Percentiles rank a stretch among this genome's conserved stretches.
phyloP scores from a whole-genome alignment of 2,888 invertebrate genomes.

The Caradrina kadenii region DNA sequence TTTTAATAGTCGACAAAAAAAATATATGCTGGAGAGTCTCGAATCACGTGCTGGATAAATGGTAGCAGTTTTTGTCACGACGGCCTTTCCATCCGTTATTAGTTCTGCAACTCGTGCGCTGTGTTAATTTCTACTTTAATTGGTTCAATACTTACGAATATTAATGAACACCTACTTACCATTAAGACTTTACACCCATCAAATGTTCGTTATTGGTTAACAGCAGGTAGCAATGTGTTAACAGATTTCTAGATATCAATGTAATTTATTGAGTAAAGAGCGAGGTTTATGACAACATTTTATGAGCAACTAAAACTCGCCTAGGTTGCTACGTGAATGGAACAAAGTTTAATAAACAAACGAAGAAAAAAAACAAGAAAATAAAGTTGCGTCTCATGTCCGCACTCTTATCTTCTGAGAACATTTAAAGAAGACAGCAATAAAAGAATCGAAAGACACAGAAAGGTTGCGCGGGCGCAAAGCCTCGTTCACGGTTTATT shows the following conservation, averaged over 20 bases:
- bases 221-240: constrained; percentile 21
- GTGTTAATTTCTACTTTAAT: constrained; percentile 6
- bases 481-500: constrained; percentile 48
- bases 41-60: too few species aligned
- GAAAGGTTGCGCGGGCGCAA: constrained; percentile 25
- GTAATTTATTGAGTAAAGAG: constrained; percentile 38
- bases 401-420: constrained; percentile 27
- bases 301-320: constrained; percentile 15
- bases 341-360: background rate
- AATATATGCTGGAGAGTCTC: too few species aligned
- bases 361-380: background rate
- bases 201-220: constrained; percentile 18
- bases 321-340: constrained; percentile 5
- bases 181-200: constrained; percentile 4
- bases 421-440: constrained; percentile 49
- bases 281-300: constrained; percentile 43
- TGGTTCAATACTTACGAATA: background rate
- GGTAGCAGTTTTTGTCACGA: too few species aligned
- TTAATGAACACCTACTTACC: constrained; percentile 23
- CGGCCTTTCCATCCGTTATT: too few species aligned
- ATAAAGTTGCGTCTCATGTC: constrained; percentile 16
- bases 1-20: too few species aligned
- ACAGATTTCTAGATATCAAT: constrained; percentile 34
- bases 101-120: too few species aligned
- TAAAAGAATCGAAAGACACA: constrained; percentile 43